phyloP scores from a whole-genome alignment of 2,113 vertebrate genomes.

The Oceanites oceanicus region DNA sequence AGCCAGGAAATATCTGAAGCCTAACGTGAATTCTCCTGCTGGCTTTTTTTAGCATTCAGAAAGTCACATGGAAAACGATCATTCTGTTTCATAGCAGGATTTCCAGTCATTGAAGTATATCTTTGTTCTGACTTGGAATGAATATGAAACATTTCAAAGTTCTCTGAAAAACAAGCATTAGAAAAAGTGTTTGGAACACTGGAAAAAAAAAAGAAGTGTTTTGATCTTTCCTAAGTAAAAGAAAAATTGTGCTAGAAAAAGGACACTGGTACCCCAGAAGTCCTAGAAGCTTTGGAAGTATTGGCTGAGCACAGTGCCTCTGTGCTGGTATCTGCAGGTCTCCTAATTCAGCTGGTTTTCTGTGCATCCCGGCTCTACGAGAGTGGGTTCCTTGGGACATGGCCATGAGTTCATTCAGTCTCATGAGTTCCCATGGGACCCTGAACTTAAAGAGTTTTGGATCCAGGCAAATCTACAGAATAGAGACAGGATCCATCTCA shows the following conservation, averaged over 20 bases:
- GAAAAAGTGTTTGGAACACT: constrained; percentile 22
- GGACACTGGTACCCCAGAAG: neutral
- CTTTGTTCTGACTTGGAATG: constrained; percentile 59
- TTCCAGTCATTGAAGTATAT: constrained; percentile 62
- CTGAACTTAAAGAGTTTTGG: neutral
- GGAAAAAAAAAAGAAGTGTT: neutral
- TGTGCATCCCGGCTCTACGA: neutral
- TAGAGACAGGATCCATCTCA: neutral
- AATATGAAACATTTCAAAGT: constrained; percentile 62
- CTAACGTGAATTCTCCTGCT: constrained; percentile 44
- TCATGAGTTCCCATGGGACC: neutral
- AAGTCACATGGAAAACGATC: constrained; percentile 58
- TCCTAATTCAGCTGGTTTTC: neutral
- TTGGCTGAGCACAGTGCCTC: neutral
- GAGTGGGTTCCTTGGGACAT: neutral
- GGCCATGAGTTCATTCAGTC: neutral
- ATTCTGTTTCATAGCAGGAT: constrained; percentile 54
- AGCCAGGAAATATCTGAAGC: constrained; percentile 48
- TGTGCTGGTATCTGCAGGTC: neutral
- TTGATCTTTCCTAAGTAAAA: constrained; percentile 25
- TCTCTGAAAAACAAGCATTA: neutral
- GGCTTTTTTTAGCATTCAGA: constrained; percentile 63
- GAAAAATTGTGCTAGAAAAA: neutral
- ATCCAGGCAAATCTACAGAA: neutral
- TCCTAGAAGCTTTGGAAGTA: neutral